Evolutionary conservation across 2,797 vertebrate genomes (phyloP).

Genomic region (Sebastes umbrosus): DNA sequence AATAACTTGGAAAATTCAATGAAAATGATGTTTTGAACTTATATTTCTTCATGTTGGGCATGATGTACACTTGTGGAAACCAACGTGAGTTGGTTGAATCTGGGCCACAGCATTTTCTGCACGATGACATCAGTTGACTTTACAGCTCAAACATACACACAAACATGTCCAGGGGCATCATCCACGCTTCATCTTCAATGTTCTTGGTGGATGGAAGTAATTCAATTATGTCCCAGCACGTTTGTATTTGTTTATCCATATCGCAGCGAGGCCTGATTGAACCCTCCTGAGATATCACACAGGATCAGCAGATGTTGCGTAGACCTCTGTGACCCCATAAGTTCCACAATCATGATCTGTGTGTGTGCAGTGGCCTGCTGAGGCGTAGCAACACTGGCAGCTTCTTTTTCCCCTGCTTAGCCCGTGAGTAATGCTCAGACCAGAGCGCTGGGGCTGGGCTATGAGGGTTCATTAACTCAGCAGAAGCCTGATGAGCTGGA

Average conservation of each 20-base stretch:
- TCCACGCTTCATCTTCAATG: constrained; percentile 38
- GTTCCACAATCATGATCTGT: constrained; percentile 62
- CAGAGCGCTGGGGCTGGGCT: constrained; percentile 50
- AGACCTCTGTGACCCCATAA: constrained; percentile 60
- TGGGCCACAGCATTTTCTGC: constrained; percentile 19
- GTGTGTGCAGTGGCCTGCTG: constrained; percentile 52
- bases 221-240: constrained; percentile 68
- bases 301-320: constrained; percentile 73
- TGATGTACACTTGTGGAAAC: constrained; percentile 3
- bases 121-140: constrained; percentile 51
- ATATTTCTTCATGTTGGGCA: background rate
- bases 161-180: constrained; percentile 54
- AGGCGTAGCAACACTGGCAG: constrained; percentile 63
- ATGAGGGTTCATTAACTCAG: constrained; percentile 75
- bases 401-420: constrained; percentile 55
- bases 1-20: background rate
- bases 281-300: constrained; percentile 62
- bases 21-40: background rate
- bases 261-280: constrained; percentile 55
- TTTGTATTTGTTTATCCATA: constrained; percentile 76
- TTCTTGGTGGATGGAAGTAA: constrained; percentile 63
- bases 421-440: constrained; percentile 64
- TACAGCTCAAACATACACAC: constrained; percentile 42
- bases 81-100: constrained; percentile 5
- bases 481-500: constrained; percentile 72